Base-by-base conservation (phyloP, 2,888 invertebrate species). In the Noctua pronuba region DNA sequence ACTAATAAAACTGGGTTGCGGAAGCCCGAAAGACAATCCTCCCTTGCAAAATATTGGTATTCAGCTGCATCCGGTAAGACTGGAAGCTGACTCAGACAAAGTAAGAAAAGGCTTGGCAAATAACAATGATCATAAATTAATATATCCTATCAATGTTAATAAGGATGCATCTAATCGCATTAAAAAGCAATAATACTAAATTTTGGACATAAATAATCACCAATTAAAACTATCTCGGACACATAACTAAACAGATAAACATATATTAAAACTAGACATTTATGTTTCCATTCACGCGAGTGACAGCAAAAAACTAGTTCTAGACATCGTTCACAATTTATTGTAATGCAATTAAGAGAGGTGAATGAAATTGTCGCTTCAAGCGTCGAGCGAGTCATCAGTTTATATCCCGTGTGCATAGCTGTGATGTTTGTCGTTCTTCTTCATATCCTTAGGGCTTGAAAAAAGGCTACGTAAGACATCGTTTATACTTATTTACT, bases 321-420 rank as follows among this genome's bases (percentile, higher is more conserved):
- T 52, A 64, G 24, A 21, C 31, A 75, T 84, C 55, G 55, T 73
- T 41, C 16, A 64, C 8, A 69, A 72, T 77, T 74, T 62, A 83
- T 69, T 60, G 70, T 62, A 69, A 76, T 24, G 60, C 77, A 60
- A 85, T 76, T 71, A 44, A 46, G 21, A 46, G 35, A 68, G 8
- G 1, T 49, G 60, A 68, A 82, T 69, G 35, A 82, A 82, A 66
- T 74, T 24, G n/a, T 76, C 64, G 46, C 75, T 13, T n/a, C 66
- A 28, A 55, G 85, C 60, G 13, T 60, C 24, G 41, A 18, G 52
- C 49, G n/a, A n/a, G n/a, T n/a, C 52, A 24, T 60, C 64, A 65
- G 16, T 83, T 60, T 31, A 67, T 52, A 68, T 83, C 55, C 62
- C 69, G 44, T 58, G 41, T 60, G 35, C 49, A 24, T 68, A 21